A percentile compares a stretch with the other conserved stretches of the same genome.
These are phyloP conservation scores for Columbina picui DNA, from an alignment of 2,113 vertebrate genomes.

Conservation along the genomic window DNA sequence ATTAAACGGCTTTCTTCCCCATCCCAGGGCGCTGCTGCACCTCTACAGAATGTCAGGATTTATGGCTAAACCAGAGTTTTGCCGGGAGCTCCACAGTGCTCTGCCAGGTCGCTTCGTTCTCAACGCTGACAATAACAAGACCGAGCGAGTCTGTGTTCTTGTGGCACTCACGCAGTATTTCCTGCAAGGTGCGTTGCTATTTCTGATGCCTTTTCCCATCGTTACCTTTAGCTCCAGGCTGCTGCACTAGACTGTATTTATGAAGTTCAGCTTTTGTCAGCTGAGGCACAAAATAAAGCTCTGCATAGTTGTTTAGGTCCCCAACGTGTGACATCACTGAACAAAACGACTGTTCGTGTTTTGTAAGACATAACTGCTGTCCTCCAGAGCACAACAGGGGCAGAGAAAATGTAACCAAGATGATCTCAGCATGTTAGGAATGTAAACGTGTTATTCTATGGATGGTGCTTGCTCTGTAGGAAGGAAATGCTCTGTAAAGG, in stretches of 20 bases:
- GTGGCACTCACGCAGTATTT: not conserved
- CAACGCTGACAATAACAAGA: not conserved
- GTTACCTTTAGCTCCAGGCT: conserved; percentile 53
- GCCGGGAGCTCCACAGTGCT: accelerated
- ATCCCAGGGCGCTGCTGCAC: not conserved
- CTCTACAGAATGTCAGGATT: not conserved
- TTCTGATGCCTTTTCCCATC: conserved; percentile 36
- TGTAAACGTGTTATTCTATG: conserved; percentile 10
- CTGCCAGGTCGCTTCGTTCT: not conserved
- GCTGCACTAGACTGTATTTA: conserved; percentile 28
- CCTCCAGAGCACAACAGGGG: conserved; percentile 24
- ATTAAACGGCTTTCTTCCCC: not conserved
- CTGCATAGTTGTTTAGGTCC: conserved; percentile 42
- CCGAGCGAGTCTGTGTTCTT: not conserved
- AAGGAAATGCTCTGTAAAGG: conserved; percentile 64
- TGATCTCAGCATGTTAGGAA: conserved; percentile 60
- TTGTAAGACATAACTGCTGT: conserved; percentile 12
- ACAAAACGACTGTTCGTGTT: not conserved
- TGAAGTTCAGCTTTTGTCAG: conserved; percentile 52
- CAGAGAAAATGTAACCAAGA: conserved; percentile 52
- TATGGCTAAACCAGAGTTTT: not conserved
- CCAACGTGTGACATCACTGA: not conserved
- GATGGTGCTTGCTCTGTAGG: conserved; percentile 30
- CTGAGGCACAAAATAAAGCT: conserved; percentile 56
- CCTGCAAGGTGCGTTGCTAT: conserved; percentile 21